A percentile compares a stretch with the other conserved stretches of the same genome.
These are phyloP conservation scores for Mercenaria mercenaria DNA, from an alignment of 1,140 invertebrate species.

Conservation along the genomic window DNA sequence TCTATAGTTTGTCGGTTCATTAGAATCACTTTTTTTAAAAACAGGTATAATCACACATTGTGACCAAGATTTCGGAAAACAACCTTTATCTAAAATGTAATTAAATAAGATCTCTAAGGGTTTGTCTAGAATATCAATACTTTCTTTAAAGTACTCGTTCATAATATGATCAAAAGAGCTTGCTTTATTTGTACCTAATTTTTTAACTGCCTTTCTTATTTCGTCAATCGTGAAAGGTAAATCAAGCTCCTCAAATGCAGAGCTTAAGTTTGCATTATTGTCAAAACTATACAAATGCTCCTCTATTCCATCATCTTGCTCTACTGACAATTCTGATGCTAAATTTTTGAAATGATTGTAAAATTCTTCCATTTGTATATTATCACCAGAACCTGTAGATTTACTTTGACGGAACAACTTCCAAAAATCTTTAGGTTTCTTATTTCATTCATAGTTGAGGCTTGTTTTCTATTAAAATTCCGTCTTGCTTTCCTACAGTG, in stretches of 20 bases:
- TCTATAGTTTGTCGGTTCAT: slow-evolving; percentile 3
- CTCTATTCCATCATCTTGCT: neutral
- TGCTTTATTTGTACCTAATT: neutral
- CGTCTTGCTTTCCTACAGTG: neutral
- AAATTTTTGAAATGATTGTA: neutral
- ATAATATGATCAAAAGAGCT: slow-evolving; percentile 1
- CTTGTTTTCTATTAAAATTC: neutral
- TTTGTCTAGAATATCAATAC: neutral
- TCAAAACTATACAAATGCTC: neutral
- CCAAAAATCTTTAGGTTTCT: neutral
- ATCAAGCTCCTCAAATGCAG: neutral
- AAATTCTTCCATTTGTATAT: neutral
- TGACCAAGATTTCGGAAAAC: slow-evolving; percentile 5
- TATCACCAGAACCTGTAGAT: neutral
- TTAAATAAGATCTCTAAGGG: slow-evolving; percentile 4
- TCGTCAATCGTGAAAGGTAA: neutral
- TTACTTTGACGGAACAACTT: neutral
- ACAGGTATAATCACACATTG: neutral
- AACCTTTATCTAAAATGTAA: neutral
- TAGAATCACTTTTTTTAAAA: slow-evolving; percentile 1
- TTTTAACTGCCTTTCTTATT: neutral
- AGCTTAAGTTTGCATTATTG: neutral
- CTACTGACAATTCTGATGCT: neutral
- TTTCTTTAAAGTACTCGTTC: slow-evolving; percentile 1
- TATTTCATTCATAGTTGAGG: neutral